These are phyloP conservation scores for Stenurella melanura DNA, from an alignment of 2,888 invertebrate species.

Conservation along the genomic window DNA sequence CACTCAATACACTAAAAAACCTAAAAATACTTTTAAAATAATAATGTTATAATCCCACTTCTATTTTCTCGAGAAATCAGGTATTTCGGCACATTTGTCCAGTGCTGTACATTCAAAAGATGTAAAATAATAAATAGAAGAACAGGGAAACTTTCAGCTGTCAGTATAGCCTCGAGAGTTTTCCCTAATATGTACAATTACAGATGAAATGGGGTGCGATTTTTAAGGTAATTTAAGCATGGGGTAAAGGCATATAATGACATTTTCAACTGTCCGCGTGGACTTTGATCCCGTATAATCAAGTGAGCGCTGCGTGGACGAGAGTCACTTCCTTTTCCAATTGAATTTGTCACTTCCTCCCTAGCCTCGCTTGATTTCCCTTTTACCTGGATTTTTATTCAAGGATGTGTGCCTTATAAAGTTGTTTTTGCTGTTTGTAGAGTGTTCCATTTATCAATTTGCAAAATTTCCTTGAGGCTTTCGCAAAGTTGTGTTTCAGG, in stretches of 20 bases:
- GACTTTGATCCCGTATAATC: conserved; percentile 63
- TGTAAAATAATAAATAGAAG: too few species aligned
- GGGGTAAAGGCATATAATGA: conserved; percentile 20
- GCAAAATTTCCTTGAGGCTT: conserved; percentile 24
- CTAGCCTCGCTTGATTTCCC: conserved; percentile 47
- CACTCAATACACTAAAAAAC: too few species aligned
- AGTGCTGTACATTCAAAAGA: too few species aligned
- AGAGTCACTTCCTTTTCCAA: conserved; percentile 60
- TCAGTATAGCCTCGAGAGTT: not conserved
- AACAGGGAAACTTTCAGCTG: not conserved
- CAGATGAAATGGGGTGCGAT: conserved; percentile 19
- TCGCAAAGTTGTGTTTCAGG: conserved; percentile 12
- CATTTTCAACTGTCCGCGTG: conserved; percentile 55
- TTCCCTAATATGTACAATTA: conserved; percentile 16
- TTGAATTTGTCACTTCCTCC: conserved; percentile 62
- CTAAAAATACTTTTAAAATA: too few species aligned
- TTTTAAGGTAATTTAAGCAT: conserved; percentile 23
- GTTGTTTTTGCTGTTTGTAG: conserved; percentile 25
- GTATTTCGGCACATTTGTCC: too few species aligned
- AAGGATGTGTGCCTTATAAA: not conserved
- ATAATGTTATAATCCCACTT: too few species aligned
- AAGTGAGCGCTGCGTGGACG: conserved; percentile 58
- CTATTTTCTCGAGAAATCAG: too few species aligned
- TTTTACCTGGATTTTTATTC: conserved; percentile 46
- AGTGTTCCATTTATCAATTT: conserved; percentile 40